Evolutionary conservation across 2,888 invertebrate genomes (phyloP), one percentile per base, ranked within the genome.

Genomic region (Andrena bicolor): DNA sequence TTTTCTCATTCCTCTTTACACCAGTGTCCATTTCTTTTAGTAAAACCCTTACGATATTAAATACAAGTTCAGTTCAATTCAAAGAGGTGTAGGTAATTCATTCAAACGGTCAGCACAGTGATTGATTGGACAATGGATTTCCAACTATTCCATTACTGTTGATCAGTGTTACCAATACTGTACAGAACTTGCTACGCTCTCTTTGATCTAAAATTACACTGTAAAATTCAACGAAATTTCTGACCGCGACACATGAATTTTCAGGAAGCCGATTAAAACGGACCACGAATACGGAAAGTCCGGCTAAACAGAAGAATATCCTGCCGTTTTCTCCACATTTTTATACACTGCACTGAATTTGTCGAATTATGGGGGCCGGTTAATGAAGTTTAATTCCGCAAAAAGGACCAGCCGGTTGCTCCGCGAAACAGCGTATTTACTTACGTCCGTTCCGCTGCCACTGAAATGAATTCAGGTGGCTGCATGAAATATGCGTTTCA

Each of bases 311-410:
- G 23, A 70, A 58, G 58, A 58, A 48, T 58, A 41, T 70, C 53
- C 32, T 20, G 23, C 30, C 63, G 26, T 28, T 41, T 49, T 20
- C 58, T 13, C 56, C 41, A 10, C 20, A 56, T 23, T 51, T 53
- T 71, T 82, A 49, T 30, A 41, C 49, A 35, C 30, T 16, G 7
- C 58, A 30, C 0, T 51, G 48, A 51, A 80, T 51, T 32, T 32
- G n/a, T 32, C 26, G 48, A 53, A 65, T 35, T 30, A 20, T 26
- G 51, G 20, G 6, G n/a, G 26, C 41, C 58, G 10, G 58, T 70
- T 70, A 70, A 70, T 58, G 69, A 70, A 70, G 69, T 70, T 70
- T 70, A 70, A 70, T 70, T 70, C 58, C 28, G 41, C 48, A 56
- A 35, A 70, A 58, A 30, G 58, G 58, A 41, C 48, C 48, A 10